These are phyloP conservation scores for Lampris megalopsis DNA, from an alignment of 2,113 vertebrate genomes.

Conservation along the genomic window DNA sequence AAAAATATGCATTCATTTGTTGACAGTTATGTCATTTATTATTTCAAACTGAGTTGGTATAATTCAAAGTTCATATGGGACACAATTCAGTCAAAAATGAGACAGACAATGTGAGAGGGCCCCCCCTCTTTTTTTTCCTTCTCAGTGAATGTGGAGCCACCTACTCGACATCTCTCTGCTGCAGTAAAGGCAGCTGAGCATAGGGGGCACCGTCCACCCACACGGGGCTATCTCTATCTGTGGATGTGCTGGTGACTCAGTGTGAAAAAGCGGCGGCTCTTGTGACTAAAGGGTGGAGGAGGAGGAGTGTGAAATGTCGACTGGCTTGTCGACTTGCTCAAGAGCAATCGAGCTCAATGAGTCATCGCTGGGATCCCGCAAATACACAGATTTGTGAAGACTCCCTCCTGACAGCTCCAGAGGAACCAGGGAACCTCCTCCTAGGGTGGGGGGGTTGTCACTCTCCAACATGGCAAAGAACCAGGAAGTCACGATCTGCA, in stretches of 20 bases:
- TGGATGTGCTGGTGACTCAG: conserved; percentile 69
- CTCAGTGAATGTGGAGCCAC: conserved; percentile 29
- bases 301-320: conserved; percentile 64
- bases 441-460: background rate
- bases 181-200: conserved; percentile 68
- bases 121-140: conserved; percentile 5
- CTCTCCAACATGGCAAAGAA: conserved; percentile 3
- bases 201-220: conserved; percentile 71
- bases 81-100: conserved; percentile 23
- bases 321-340: conserved; percentile 48
- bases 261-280: conserved; percentile 51
- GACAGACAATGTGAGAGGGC: conserved; percentile 44
- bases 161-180: conserved; percentile 18
- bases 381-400: conserved; percentile 28
- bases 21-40: conserved; percentile 1
- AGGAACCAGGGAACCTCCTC: conserved; percentile 60
- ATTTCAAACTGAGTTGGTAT: background rate
- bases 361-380: conserved; percentile 68
- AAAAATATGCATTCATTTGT: conserved; percentile 31
- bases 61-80: conserved; percentile 8
- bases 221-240: conserved; percentile 69
- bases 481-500: background rate
- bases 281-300: conserved; percentile 63
- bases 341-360: conserved; percentile 58
- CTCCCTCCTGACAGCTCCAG: conserved; percentile 38